Conservation (phyloP, 2,888 invertebrate species). For the Apoda limacodes region DNA sequence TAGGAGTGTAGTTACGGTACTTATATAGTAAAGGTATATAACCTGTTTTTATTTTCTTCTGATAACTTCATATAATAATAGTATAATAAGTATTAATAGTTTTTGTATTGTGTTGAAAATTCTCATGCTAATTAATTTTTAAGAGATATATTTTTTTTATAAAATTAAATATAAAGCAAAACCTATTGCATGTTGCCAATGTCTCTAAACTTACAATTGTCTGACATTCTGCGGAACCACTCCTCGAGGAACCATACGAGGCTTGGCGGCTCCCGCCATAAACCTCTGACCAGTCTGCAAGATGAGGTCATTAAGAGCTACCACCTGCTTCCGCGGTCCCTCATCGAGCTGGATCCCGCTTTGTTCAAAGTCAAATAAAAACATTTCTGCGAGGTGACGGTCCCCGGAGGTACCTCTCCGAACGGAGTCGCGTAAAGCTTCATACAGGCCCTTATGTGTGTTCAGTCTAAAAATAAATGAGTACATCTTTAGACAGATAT, state of each 20-base stretch:
- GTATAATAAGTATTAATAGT: no score
- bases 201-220: constrained; percentile 73
- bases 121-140: no score
- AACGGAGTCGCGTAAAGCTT: constrained; percentile 78
- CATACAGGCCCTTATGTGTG: constrained; percentile 87
- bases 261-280: constrained; percentile 79
- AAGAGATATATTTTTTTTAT: no score
- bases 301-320: constrained; percentile 87
- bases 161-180: no score
- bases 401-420: constrained; percentile 85
- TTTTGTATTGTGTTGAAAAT: no score
- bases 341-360: constrained; percentile 95
- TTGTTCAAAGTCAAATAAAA: constrained; percentile 97
- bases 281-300: constrained; percentile 87
- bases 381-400: constrained; percentile 86
- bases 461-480: constrained; percentile 76
- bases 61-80: no score
- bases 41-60: no score
- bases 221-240: constrained; percentile 78
- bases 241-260: constrained; percentile 74
- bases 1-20: no score
- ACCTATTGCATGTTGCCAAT: no score
- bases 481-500: not conserved
- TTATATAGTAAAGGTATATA: no score
- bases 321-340: constrained; percentile 77